Evolutionary conservation across 2,113 vertebrate genomes (phyloP).

Genomic region (Tetrax tetrax): DNA sequence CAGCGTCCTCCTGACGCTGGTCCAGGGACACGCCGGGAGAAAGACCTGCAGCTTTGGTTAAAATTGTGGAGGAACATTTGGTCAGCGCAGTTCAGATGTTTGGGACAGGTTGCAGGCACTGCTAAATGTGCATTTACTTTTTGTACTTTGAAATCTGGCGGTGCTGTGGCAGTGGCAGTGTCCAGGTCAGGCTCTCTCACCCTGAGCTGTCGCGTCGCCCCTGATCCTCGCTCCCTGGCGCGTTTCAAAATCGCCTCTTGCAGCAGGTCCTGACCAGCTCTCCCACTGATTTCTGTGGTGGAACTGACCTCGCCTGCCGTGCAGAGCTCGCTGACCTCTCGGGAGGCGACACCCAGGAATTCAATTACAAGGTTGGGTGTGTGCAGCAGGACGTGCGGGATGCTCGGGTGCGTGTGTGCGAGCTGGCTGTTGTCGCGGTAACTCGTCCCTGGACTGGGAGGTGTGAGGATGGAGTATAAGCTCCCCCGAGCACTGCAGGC

Average conservation of each 20-base stretch:
- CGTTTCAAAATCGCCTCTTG: background rate
- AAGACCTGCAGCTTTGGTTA: background rate
- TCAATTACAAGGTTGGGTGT: background rate
- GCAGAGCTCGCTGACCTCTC: background rate
- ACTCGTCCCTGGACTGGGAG: background rate
- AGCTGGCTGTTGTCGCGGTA: background rate
- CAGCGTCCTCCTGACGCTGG: background rate
- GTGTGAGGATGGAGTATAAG: background rate
- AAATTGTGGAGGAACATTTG: background rate
- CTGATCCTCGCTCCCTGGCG: no score
- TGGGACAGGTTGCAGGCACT: background rate
- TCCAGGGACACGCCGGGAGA: background rate
- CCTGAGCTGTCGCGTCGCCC: background rate
- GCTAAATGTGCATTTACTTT: background rate
- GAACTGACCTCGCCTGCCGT: background rate
- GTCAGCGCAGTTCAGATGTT: background rate
- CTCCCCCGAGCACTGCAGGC: background rate
- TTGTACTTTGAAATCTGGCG: background rate
- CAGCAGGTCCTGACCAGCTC: background rate
- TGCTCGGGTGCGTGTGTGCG: accelerated
- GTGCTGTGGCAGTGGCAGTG: background rate
- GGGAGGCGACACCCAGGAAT: background rate
- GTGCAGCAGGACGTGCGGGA: background rate
- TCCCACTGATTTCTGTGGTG: no score
- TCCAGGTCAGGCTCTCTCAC: background rate